Conservation (phyloP, 2,888 invertebrate species). For the Lochmaea capreae region DNA sequence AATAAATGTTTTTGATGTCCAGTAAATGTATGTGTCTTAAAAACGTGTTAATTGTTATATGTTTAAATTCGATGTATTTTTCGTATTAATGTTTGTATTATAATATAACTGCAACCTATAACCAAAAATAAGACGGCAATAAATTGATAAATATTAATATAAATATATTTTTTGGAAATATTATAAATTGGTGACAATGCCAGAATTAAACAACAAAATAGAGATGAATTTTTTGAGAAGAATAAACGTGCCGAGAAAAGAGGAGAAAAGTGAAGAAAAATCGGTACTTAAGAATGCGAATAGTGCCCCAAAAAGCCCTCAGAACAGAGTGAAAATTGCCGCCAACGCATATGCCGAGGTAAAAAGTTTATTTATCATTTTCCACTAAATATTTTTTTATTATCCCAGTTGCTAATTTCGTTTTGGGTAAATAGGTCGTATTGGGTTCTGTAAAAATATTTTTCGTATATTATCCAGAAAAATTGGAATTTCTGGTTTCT, state of each 20-base stretch:
- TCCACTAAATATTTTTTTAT: no score
- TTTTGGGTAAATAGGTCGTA: no score
- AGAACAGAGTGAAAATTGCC: constrained; percentile 60
- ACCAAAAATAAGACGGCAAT: constrained; percentile 30
- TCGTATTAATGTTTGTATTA: constrained; percentile 29
- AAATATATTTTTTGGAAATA: constrained; percentile 26
- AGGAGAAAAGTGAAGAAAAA: constrained; percentile 48
- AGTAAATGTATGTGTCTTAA: constrained; percentile 43
- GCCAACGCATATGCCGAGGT: constrained; percentile 63
- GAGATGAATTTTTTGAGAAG: constrained; percentile 51
- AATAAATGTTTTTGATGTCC: constrained; percentile 16
- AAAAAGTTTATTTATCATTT: constrained; percentile 38
- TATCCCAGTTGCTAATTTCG: no score
- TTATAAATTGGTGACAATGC: constrained; percentile 41
- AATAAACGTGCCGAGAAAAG: constrained; percentile 41
- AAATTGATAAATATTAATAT: constrained; percentile 18
- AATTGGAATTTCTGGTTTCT: no score
- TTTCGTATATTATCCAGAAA: no score
- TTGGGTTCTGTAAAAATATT: no score
- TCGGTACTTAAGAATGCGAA: constrained; percentile 33
- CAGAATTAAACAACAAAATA: constrained; percentile 50
- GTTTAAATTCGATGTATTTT: constrained; percentile 41
- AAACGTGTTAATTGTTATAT: constrained; percentile 37
- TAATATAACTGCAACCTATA: constrained; percentile 10
- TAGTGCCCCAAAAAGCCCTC: constrained; percentile 50